Evolutionary conservation across 2,888 invertebrate genomes (phyloP).

Genomic region (Cylindroiulus punctatus): DNA sequence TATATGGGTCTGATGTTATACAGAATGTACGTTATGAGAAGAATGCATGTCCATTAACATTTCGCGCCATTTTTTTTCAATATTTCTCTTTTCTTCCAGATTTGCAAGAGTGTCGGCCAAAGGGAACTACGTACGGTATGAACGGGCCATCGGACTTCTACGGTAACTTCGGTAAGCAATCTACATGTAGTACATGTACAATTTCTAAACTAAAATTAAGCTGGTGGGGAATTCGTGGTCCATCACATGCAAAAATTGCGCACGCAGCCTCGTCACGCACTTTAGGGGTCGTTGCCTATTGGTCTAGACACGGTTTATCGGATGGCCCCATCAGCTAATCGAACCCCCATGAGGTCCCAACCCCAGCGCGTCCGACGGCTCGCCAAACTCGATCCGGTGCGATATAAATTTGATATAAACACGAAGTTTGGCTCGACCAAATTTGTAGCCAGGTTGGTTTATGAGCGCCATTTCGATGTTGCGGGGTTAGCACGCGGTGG

Average conservation of each 20-base stretch:
- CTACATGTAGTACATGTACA: not conserved
- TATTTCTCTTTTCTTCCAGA: not conserved
- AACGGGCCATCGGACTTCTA: not conserved
- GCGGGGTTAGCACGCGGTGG: not conserved
- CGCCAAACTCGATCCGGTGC: conserved; percentile 1
- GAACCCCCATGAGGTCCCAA: conserved; percentile 18
- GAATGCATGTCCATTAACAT: not conserved
- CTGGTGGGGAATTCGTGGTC: too few species aligned
- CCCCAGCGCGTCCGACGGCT: conserved; percentile 2
- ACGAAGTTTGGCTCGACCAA: not conserved
- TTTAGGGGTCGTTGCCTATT: conserved; percentile 18
- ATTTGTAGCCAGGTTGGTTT: not conserved
- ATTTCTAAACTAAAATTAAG: too few species aligned
- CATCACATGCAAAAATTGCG: not conserved
- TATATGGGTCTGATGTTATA: not conserved
- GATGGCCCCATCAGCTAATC: conserved; percentile 18
- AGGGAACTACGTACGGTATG: not conserved
- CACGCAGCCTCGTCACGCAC: conserved; percentile 5
- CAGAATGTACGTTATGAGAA: not conserved
- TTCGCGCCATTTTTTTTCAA: not conserved
- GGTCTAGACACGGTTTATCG: conserved; percentile 18
- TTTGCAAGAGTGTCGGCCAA: not conserved
- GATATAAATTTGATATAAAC: conserved; percentile 18
- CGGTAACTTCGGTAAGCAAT: not conserved
- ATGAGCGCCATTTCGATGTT: conserved; percentile 9